Conservation (phyloP, 2,113 vertebrate species). For the Coptodon bakossiorum region DNA sequence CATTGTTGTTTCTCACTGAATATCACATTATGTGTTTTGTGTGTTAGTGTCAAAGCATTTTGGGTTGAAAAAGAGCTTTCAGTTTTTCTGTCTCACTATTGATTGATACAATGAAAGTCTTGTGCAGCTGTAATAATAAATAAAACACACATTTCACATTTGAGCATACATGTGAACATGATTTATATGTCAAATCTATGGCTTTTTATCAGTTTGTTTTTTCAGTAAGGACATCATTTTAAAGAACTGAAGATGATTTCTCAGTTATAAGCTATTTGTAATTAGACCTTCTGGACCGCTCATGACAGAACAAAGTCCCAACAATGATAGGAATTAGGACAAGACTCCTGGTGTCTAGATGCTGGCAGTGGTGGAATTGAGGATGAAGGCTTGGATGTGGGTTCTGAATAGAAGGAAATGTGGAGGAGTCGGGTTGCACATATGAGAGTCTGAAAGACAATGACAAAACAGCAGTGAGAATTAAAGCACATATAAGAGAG, state of each 20-base stretch:
- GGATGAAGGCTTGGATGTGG: not conserved
- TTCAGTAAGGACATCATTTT: not conserved
- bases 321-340: not conserved
- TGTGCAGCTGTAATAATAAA: not conserved
- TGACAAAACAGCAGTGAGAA: not conserved
- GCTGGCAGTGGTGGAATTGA: not conserved
- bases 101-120: not conserved
- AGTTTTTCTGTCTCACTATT: not conserved
- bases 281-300: not conserved
- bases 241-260: not conserved
- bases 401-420: not conserved
- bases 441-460: not conserved
- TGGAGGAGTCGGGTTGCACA: not conserved
- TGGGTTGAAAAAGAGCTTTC: not conserved
- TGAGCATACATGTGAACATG: not conserved
- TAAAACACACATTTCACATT: not conserved
- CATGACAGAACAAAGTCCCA: not conserved
- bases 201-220: not conserved
- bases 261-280: not conserved
- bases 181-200: not conserved
- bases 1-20: constrained; percentile 14
- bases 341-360: not conserved
- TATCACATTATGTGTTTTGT: not conserved
- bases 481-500: not conserved
- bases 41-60: not conserved